phyloP scores from a whole-genome alignment of 1,140 invertebrate genomes.

The Ridgeia piscesae region DNA sequence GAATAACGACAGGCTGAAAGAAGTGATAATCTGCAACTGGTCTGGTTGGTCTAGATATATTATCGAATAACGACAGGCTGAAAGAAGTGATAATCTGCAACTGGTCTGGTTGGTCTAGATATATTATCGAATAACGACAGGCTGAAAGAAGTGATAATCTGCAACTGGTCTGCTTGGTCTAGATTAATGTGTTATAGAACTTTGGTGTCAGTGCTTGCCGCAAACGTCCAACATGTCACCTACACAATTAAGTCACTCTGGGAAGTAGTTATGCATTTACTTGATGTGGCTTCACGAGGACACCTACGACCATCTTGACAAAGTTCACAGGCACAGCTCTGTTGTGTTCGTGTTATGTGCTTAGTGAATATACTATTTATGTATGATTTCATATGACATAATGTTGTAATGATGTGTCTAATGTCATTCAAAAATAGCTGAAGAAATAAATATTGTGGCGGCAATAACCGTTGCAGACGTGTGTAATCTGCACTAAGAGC shows the following conservation, averaged over 20 bases:
- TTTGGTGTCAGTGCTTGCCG: not conserved
- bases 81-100: too few relatives aligned
- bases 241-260: not conserved
- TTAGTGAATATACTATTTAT: not conserved
- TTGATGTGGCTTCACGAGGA: not conserved
- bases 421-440: not conserved
- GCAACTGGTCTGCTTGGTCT: not conserved
- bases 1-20: too few relatives aligned
- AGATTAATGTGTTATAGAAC: not conserved
- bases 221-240: not conserved
- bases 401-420: not conserved
- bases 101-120: too few relatives aligned
- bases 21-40: too few relatives aligned
- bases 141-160: not conserved
- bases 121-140: not conserved
- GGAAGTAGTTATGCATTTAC: not conserved
- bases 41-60: too few relatives aligned
- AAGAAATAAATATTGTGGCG: not conserved
- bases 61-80: too few relatives aligned
- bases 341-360: not conserved
- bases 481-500: too few relatives aligned
- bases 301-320: not conserved
- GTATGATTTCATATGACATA: not conserved
- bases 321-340: not conserved
- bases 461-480: too few relatives aligned